These are phyloP conservation scores for Porites lobata DNA, from an alignment of 92 coral and sea anemone species.

Conservation along the genomic window DNA sequence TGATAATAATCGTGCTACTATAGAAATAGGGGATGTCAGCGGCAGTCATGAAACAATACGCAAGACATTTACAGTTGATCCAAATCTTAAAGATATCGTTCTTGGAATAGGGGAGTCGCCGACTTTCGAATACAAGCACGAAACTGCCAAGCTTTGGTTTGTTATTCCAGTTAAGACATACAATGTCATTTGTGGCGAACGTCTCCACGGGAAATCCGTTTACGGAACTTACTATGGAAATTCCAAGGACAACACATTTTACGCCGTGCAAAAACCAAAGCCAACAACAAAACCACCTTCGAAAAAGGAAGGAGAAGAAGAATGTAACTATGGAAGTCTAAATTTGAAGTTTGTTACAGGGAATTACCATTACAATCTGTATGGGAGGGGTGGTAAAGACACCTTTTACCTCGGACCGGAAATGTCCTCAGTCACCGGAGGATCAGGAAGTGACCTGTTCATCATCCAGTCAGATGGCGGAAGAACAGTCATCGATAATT, in stretches of 20 bases:
- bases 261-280: conserved; percentile 8
- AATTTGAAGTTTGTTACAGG: conserved; percentile 45
- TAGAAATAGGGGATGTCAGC: conserved; percentile 50
- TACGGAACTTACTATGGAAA: conserved; percentile 29
- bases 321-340: conserved; percentile 3
- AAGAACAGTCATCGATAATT: conserved; percentile 68
- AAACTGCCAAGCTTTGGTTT: conserved; percentile 67
- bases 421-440: conserved; percentile 60
- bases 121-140: conserved; percentile 35
- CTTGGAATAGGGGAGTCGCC: conserved; percentile 55
- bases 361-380: conserved; percentile 67
- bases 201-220: conserved; percentile 3
- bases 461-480: conserved; percentile 70
- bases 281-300: conserved; percentile 22
- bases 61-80: conserved; percentile 27
- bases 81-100: conserved; percentile 9
- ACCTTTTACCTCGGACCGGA: conserved; percentile 71
- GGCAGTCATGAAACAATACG: conserved; percentile 29
- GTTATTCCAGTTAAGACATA: conserved; percentile 53
- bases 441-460: conserved; percentile 56
- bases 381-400: conserved; percentile 73
- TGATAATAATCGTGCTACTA: conserved; percentile 23
- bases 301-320: neutral
- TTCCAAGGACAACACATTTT: conserved; percentile 25
- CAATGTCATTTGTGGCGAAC: conserved; percentile 36